Evolutionary conservation across 2,888 invertebrate species (phyloP).

Genomic region (Nysson spinosus): DNA sequence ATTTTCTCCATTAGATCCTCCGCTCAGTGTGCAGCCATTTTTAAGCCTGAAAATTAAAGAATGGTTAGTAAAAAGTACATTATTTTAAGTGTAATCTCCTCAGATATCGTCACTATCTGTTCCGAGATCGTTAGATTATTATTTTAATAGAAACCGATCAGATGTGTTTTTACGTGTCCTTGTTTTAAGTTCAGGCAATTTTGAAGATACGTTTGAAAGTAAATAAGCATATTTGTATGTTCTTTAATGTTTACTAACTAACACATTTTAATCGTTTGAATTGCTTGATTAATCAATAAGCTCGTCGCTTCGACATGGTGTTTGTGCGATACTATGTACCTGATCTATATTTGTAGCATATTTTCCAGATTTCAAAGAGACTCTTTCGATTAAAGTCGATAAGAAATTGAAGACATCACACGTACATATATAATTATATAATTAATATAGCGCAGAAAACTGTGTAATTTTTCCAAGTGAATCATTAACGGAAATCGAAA

Average conservation of each 20-base stretch:
- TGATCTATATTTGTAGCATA: constrained; percentile 87
- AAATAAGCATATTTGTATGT: neutral
- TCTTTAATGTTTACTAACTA: neutral
- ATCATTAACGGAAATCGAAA: too few species aligned
- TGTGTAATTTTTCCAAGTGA: too few species aligned
- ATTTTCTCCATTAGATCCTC: neutral
- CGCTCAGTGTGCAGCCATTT: neutral
- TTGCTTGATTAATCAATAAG: neutral
- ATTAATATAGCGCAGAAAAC: too few species aligned
- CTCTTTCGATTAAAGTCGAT: constrained; percentile 95
- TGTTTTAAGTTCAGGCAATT: neutral
- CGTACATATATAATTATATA: constrained; percentile 93
- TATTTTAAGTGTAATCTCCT: too few species aligned
- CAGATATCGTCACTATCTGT: too few species aligned
- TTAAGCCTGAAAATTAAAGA: too few species aligned
- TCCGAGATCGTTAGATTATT: too few species aligned
- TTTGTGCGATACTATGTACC: constrained; percentile 21
- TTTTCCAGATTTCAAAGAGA: constrained; percentile 95
- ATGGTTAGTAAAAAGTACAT: too few species aligned
- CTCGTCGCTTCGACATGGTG: constrained; percentile 7
- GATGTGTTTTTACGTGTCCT: too few species aligned
- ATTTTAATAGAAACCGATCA: too few species aligned
- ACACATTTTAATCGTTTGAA: neutral
- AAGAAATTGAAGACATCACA: constrained; percentile 93
- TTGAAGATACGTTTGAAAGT: neutral